Evolutionary conservation across 2,113 vertebrate genomes (phyloP).

Genomic region (Canis aureus): DNA sequence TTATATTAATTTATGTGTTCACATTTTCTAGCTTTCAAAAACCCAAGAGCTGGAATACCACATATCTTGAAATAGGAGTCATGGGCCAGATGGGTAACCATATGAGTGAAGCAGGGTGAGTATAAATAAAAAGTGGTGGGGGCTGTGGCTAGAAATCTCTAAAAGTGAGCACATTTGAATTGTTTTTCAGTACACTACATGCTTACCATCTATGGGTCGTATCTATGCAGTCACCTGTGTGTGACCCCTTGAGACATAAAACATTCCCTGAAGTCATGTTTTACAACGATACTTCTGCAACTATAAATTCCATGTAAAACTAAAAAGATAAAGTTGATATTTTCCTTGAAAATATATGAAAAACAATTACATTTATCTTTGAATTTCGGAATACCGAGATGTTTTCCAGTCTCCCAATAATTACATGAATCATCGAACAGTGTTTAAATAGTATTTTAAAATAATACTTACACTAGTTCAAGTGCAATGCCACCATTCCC

Average conservation of each 20-base stretch:
- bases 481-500: constrained; percentile 98
- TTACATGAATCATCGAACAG: neutral
- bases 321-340: neutral
- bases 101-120: neutral
- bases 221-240: neutral
- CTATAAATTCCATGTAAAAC: neutral
- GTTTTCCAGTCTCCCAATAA: constrained; percentile 11
- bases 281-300: neutral
- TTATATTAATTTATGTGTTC: constrained; percentile 4
- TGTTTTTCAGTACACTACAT: neutral
- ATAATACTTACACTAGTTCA: constrained; percentile 95
- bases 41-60: neutral
- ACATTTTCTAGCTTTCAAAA: neutral
- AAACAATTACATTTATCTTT: constrained; percentile 32
- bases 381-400: neutral
- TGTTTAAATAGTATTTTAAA: neutral
- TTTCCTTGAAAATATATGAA: constrained; percentile 18
- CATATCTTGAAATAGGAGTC: neutral
- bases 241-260: neutral
- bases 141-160: neutral
- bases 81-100: neutral
- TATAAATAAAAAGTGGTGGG: neutral
- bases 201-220: neutral
- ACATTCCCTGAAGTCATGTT: neutral
- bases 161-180: neutral